These are phyloP conservation scores for Cryptocephalus primarius DNA, from an alignment of 2,888 invertebrate genomes.

Conservation along the genomic window DNA sequence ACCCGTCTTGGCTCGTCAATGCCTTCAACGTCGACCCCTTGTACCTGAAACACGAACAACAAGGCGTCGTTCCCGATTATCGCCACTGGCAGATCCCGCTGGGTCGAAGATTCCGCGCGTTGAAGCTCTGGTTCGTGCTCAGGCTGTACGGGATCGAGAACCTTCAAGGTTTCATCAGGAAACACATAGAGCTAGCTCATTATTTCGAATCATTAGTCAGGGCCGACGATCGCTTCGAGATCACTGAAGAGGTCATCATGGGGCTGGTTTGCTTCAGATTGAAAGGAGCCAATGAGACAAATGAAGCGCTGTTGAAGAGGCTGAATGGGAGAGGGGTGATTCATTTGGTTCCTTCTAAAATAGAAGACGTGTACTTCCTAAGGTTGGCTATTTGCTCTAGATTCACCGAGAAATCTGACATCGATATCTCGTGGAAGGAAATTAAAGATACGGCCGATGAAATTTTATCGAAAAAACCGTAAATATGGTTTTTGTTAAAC, in stretches of 20 bases:
- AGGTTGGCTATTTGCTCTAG: constrained; percentile 86
- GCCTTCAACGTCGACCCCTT: constrained; percentile 97
- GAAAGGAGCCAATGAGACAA: constrained; percentile 73
- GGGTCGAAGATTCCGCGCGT: constrained; percentile 81
- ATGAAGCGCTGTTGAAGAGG: constrained; percentile 68
- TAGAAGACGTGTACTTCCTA: constrained; percentile 73
- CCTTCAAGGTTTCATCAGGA: constrained; percentile 75
- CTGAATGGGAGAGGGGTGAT: constrained; percentile 87
- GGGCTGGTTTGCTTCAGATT: constrained; percentile 94
- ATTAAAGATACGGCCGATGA: constrained; percentile 65
- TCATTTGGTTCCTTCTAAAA: constrained; percentile 85
- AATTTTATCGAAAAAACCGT: constrained; percentile 36
- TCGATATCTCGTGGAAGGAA: constrained; percentile 80
- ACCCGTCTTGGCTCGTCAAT: constrained; percentile 80
- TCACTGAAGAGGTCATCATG: constrained; percentile 80
- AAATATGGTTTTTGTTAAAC: neutral
- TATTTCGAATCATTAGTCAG: constrained; percentile 72
- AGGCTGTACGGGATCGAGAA: constrained; percentile 82
- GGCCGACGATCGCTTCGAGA: constrained; percentile 75
- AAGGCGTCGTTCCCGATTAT: constrained; percentile 84
- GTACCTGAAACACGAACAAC: constrained; percentile 89
- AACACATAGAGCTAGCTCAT: constrained; percentile 76
- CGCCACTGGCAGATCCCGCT: constrained; percentile 97
- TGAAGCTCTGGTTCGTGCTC: constrained; percentile 93
- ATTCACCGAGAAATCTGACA: constrained; percentile 68